Conservation (phyloP, 2,888 invertebrate genomes). For the Drosophila recens region DNA sequence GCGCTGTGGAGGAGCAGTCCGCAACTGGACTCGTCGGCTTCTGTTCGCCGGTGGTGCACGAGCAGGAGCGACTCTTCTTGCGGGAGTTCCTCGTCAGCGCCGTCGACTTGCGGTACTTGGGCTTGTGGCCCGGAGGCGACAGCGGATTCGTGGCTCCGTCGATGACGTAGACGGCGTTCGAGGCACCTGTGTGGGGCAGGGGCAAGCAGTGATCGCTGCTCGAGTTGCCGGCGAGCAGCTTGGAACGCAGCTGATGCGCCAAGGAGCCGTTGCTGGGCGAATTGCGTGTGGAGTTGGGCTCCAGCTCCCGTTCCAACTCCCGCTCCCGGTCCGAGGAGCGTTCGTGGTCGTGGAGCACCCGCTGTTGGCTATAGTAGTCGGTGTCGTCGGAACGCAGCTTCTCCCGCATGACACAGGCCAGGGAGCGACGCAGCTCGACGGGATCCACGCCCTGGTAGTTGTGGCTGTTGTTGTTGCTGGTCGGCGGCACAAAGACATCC, state of each 20-base stretch:
- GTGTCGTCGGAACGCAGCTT: conserved; percentile 80
- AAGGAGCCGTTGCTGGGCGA: conserved; percentile 63
- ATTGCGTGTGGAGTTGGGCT: conserved; percentile 48
- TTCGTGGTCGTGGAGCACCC: conserved; percentile 44
- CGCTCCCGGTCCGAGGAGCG: conserved; percentile 41
- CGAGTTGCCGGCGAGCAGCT: conserved; percentile 62
- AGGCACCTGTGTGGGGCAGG: conserved; percentile 41
- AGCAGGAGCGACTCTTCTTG: conserved; percentile 72
- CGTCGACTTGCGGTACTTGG: conserved; percentile 79
- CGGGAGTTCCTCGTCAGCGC: conserved; percentile 61
- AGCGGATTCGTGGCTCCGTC: conserved; percentile 74
- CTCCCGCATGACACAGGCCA: conserved; percentile 76
- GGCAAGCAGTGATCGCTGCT: conserved; percentile 65
- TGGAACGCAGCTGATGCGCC: conserved; percentile 57
- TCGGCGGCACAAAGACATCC: conserved; percentile 80
- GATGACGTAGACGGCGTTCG: conserved; percentile 73
- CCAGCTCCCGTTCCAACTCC: conserved; percentile 49
- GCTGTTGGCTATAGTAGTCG: conserved; percentile 66
- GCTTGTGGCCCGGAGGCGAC: conserved; percentile 70
- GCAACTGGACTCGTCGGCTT: conserved; percentile 36
- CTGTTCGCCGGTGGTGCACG: conserved; percentile 62
- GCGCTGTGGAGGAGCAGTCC: conserved; percentile 11
- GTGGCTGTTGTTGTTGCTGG: too few relatives aligned
- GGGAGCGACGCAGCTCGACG: conserved; percentile 63
- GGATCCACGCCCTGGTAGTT: conserved; percentile 64